Conservation (phyloP, 2,113 vertebrate species). For the Chunga burmeisteri region DNA sequence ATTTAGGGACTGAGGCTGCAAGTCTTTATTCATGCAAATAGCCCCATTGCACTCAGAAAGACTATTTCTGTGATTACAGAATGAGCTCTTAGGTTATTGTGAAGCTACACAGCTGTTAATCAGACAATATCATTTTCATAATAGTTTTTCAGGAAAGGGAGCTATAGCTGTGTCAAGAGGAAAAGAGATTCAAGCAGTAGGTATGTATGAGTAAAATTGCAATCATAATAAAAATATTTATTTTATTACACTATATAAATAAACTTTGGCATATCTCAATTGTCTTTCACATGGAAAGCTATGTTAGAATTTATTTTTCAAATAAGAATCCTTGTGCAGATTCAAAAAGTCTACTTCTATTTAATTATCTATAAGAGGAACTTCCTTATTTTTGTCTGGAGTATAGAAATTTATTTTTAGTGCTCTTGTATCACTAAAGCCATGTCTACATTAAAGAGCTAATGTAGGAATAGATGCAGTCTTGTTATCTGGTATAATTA, state of each 20-base stretch:
- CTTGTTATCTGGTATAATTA: background rate
- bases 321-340: background rate
- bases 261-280: background rate
- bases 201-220: background rate
- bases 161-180: background rate
- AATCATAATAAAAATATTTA: background rate
- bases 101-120: constrained; percentile 52
- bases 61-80: constrained; percentile 46
- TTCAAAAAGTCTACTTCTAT: background rate
- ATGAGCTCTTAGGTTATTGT: constrained; percentile 40
- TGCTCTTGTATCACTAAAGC: background rate
- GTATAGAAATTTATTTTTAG: background rate
- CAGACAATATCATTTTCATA: constrained; percentile 41
- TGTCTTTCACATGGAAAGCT: background rate
- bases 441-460: background rate
- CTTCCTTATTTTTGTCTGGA: background rate
- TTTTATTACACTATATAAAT: background rate
- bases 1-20: constrained; percentile 34
- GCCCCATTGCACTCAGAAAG: constrained; percentile 2
- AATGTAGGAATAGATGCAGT: background rate
- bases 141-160: constrained; percentile 2
- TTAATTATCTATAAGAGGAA: background rate
- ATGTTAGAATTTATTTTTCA: background rate
- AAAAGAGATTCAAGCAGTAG: background rate
- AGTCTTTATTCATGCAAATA: constrained; percentile 62